A percentile compares a stretch with the other conserved stretches of the same genome.
Evolutionary conservation across 1,140 invertebrate genomes (phyloP).

Genomic region (Cotesia glomerata): DNA sequence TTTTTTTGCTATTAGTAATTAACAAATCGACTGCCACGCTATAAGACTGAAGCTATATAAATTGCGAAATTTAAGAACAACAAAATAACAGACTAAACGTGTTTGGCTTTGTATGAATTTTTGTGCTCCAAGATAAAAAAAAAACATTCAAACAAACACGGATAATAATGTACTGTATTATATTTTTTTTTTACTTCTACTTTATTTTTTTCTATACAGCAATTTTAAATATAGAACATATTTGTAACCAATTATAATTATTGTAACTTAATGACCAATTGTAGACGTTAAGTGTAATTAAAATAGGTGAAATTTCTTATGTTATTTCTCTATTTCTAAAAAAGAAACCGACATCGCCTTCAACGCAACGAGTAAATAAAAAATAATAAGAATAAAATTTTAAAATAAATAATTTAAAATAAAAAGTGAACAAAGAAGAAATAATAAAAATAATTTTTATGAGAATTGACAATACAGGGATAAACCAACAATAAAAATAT

Average conservation of each 20-base stretch:
- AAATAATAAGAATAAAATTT: conserved; percentile 13
- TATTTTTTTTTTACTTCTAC: background rate
- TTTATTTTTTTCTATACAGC: conserved; percentile 4
- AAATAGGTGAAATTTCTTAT: conserved; percentile 35
- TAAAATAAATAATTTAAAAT: conserved; percentile 27
- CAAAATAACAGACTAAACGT: background rate
- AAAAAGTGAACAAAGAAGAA: conserved; percentile 36
- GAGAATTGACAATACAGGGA: conserved; percentile 63
- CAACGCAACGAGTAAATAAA: conserved; percentile 49
- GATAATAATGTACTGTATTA: background rate
- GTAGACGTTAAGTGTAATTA: conserved; percentile 27
- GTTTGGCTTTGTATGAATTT: conserved; percentile 21
- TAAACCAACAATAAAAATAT: conserved; percentile 62
- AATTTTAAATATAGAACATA: conserved; percentile 19
- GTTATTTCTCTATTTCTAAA: conserved; percentile 58
- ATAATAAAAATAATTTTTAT: conserved; percentile 44
- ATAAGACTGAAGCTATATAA: conserved; percentile 31
- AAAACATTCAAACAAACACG: conserved; percentile 15
- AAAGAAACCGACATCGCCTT: conserved; percentile 58
- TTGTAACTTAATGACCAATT: conserved; percentile 26
- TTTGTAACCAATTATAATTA: conserved; percentile 15
- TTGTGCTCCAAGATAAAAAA: conserved; percentile 21
- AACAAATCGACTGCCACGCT: conserved; percentile 26
- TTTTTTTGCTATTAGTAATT: background rate
- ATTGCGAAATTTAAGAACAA: background rate